Evolutionary conservation across 2,888 invertebrate species (phyloP).

Genomic region (Acanthosepion esculentum): DNA sequence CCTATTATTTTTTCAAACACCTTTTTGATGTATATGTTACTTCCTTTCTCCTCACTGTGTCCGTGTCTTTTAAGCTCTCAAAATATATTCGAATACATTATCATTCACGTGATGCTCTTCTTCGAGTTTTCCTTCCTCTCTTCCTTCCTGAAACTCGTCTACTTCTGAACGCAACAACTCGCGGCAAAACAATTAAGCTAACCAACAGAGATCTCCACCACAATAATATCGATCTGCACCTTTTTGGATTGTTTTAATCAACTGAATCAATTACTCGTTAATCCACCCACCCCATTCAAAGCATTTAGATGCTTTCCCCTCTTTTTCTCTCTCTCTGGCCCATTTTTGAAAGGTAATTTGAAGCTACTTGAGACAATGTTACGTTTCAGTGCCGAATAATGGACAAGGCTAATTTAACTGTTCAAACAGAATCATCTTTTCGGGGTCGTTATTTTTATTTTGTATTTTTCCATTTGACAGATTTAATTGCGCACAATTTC

Average conservation of each 20-base stretch:
- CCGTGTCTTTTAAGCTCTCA: neutral
- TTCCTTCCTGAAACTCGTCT: neutral
- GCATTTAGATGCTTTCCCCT: neutral
- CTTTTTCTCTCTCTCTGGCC: neutral
- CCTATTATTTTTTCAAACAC: no score
- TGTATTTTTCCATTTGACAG: neutral
- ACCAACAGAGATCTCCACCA: neutral
- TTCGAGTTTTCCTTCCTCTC: neutral
- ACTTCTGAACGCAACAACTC: neutral
- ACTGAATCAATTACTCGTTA: neutral
- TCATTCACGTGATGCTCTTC: no score
- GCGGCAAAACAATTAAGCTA: neutral
- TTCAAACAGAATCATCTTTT: neutral
- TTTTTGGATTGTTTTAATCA: conserved; percentile 12
- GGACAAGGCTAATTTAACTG: conserved; percentile 14
- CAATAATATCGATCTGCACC: neutral
- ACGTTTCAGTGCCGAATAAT: neutral
- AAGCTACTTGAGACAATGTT: conserved; percentile 23
- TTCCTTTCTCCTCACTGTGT: no score
- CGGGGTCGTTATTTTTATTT: neutral
- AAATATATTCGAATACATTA: neutral
- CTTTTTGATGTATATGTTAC: no score
- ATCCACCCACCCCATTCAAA: neutral
- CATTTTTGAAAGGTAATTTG: neutral
- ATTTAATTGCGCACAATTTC: neutral